These are phyloP conservation scores for Leptobrachium leishanense DNA, from an alignment of 2,113 vertebrate species.

Conservation along the genomic window DNA sequence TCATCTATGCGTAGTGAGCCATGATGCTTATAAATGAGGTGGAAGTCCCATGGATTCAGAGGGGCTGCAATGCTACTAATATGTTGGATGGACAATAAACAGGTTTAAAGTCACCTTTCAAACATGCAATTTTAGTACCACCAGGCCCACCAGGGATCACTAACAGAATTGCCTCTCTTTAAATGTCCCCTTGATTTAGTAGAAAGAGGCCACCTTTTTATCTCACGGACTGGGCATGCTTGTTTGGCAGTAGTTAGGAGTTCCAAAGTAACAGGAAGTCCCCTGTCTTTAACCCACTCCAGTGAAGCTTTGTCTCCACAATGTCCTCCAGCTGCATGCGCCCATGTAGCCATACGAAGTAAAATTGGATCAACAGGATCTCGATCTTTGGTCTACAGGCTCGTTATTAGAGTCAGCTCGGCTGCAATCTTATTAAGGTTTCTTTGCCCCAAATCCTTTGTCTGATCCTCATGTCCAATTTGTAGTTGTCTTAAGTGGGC, in stretches of 20 bases:
- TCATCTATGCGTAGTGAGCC: background rate
- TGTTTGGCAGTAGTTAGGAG: background rate
- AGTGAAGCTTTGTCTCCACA: background rate
- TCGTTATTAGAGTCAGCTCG: background rate
- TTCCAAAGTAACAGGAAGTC: conserved; percentile 2
- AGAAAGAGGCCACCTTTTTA: background rate
- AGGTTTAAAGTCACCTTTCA: background rate
- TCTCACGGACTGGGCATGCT: background rate
- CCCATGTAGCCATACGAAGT: background rate
- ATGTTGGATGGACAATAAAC: conserved; percentile 1
- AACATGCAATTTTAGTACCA: background rate
- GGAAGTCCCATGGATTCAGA: background rate
- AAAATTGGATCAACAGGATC: background rate
- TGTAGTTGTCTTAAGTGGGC: background rate
- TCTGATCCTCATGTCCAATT: background rate
- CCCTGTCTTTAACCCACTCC: background rate
- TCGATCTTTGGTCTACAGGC: background rate
- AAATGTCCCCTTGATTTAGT: background rate
- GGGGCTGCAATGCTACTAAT: background rate
- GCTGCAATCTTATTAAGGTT: background rate
- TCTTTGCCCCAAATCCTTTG: background rate
- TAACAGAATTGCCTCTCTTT: background rate
- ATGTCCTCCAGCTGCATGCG: background rate
- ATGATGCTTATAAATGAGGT: background rate
- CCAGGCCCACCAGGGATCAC: background rate